Conservation (phyloP, 2,888 invertebrate genomes). For the Ophion ventricosus region DNA sequence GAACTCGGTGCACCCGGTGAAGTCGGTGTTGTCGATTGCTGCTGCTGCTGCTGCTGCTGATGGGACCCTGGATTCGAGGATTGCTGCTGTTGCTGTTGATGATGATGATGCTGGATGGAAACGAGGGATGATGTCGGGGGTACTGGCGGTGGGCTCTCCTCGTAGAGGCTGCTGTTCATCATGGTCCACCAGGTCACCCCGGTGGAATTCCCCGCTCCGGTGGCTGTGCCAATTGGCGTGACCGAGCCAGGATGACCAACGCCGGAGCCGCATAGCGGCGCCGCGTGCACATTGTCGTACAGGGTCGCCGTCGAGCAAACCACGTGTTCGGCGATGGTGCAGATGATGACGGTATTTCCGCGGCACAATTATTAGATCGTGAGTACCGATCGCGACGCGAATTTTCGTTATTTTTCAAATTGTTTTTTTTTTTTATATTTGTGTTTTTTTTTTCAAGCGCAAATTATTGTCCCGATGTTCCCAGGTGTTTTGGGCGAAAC, state of each 20-base stretch:
- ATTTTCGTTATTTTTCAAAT: slow-evolving; percentile 51
- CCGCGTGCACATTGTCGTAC: slow-evolving; percentile 92
- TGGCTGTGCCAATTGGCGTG: slow-evolving; percentile 86
- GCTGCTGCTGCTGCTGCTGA: slow-evolving; percentile 76
- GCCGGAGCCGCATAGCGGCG: slow-evolving; percentile 86
- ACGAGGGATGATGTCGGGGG: slow-evolving; percentile 83
- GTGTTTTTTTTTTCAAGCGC: slow-evolving; percentile 26
- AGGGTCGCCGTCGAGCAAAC: slow-evolving; percentile 92
- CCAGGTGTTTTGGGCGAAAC: background rate
- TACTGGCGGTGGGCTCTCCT: slow-evolving; percentile 87
- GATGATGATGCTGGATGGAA: slow-evolving; percentile 81
- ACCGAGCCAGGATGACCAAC: slow-evolving; percentile 83
- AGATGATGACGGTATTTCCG: slow-evolving; percentile 84
- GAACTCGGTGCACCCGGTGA: slow-evolving; percentile 84
- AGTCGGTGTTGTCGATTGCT: slow-evolving; percentile 85
- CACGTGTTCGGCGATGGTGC: slow-evolving; percentile 90
- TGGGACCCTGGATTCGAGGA: slow-evolving; percentile 80
- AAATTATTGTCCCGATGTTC: background rate
- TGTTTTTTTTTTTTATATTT: slow-evolving; percentile 39
- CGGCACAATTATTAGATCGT: slow-evolving; percentile 76
- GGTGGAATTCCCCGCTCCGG: slow-evolving; percentile 93
- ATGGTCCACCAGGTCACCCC: slow-evolving; percentile 93
- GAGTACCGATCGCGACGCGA: slow-evolving; percentile 61
- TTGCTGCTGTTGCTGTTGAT: slow-evolving; percentile 72
- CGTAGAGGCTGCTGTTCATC: slow-evolving; percentile 93